Conservation (phyloP, 2,797 vertebrate species). For the Macropodus opercularis region DNA sequence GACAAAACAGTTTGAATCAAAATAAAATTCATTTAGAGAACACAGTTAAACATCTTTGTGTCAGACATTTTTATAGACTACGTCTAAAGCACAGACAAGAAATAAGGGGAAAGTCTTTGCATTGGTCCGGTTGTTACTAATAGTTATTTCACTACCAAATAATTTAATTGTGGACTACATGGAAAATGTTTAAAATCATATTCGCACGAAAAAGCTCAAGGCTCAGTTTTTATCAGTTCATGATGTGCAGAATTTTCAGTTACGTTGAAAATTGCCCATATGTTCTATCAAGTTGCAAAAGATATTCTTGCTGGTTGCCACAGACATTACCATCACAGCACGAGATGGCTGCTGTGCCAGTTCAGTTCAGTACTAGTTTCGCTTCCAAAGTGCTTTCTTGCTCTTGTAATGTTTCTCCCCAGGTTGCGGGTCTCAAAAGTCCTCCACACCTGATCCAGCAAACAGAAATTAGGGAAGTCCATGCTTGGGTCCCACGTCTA, state of each 20-base stretch:
- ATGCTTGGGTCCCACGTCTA: slow-evolving; percentile 57
- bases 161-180: slow-evolving; percentile 16
- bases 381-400: slow-evolving; percentile 67
- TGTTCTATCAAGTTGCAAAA: slow-evolving; percentile 13
- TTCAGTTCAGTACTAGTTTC: slow-evolving; percentile 14
- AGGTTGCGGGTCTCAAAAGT: slow-evolving; percentile 25
- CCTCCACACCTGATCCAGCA: slow-evolving; percentile 33
- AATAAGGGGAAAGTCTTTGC: slow-evolving; percentile 21
- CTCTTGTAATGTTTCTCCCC: slow-evolving; percentile 42
- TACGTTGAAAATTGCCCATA: neutral
- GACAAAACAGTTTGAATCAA: slow-evolving; percentile 26
- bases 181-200: slow-evolving; percentile 13
- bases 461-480: slow-evolving; percentile 34
- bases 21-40: slow-evolving; percentile 39
- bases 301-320: slow-evolving; percentile 16
- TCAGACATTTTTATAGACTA: slow-evolving; percentile 22
- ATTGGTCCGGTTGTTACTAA: slow-evolving; percentile 46
- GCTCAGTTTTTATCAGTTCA: slow-evolving; percentile 8
- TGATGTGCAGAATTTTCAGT: slow-evolving; percentile 12
- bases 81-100: slow-evolving; percentile 38
- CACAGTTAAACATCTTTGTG: slow-evolving; percentile 17
- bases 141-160: slow-evolving; percentile 19
- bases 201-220: slow-evolving; percentile 2
- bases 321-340: slow-evolving; percentile 10
- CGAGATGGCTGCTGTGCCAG: slow-evolving; percentile 18